Conservation (phyloP, 1,140 invertebrate genomes). For the Ladona fulva region DNA sequence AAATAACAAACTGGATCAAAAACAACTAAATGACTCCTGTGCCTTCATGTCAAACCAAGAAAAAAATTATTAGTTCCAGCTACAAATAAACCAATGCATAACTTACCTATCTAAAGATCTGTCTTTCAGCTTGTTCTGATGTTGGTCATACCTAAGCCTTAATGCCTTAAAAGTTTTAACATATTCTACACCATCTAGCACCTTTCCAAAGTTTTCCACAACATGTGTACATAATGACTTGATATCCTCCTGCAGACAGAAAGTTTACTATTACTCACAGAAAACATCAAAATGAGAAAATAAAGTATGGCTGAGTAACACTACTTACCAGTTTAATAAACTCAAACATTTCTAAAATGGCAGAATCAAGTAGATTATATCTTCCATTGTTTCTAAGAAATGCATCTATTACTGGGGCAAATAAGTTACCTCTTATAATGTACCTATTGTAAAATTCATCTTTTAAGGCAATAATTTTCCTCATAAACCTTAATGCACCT, state of each 20-base stretch:
- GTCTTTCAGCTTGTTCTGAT: slow-evolving; percentile 83
- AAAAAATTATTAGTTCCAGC: no score
- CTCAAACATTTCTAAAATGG: slow-evolving; percentile 98
- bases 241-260: slow-evolving; percentile 70
- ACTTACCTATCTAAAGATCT: slow-evolving; percentile 61
- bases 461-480: slow-evolving; percentile 94
- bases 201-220: slow-evolving; percentile 90
- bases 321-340: slow-evolving; percentile 78
- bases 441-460: slow-evolving; percentile 98
- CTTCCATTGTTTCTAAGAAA: slow-evolving; percentile 93
- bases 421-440: slow-evolving; percentile 91
- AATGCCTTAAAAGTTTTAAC: slow-evolving; percentile 94
- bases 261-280: not conserved
- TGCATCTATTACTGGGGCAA: slow-evolving; percentile 92
- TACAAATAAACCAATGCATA: not conserved
- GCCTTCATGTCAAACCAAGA: no score
- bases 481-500: slow-evolving; percentile 88
- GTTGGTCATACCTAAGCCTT: slow-evolving; percentile 85
- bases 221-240: slow-evolving; percentile 90
- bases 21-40: no score
- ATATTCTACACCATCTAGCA: slow-evolving; percentile 88
- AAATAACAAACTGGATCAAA: no score
- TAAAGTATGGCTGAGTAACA: slow-evolving; percentile 15
- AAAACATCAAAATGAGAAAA: not conserved
- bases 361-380: slow-evolving; percentile 98